Conservation (phyloP, 2,113 vertebrate genomes). For the Cololabis saira region DNA sequence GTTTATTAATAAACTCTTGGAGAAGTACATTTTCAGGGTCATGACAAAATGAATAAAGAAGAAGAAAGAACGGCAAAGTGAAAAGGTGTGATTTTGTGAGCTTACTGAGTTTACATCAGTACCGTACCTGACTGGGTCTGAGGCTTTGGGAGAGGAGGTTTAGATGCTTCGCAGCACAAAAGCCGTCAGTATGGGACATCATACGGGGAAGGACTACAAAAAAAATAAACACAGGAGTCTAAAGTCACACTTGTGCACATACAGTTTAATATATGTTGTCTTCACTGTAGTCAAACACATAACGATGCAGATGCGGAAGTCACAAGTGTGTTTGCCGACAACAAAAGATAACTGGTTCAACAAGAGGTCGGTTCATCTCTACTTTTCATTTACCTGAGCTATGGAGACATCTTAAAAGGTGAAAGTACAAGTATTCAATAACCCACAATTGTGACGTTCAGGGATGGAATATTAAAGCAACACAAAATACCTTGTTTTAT, state of each 20-base stretch:
- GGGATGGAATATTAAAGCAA: not conserved
- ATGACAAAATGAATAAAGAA: not conserved
- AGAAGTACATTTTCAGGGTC: too few relatives aligned
- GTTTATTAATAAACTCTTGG: not conserved
- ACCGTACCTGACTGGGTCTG: slow-evolving; percentile 54
- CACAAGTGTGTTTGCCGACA: too few relatives aligned
- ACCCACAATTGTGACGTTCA: not conserved
- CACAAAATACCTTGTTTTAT: too few relatives aligned
- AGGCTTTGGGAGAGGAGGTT: slow-evolving; percentile 56
- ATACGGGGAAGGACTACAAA: slow-evolving; percentile 55
- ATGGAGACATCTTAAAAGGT: not conserved
- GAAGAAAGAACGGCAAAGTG: not conserved
- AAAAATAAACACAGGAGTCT: slow-evolving; percentile 22
- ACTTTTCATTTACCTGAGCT: not conserved
- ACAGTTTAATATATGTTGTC: not conserved
- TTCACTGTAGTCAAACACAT: not conserved
- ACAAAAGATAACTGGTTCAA: slow-evolving; percentile 8
- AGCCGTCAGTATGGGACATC: slow-evolving; percentile 43
- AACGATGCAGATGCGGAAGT: not conserved
- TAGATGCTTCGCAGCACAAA: slow-evolving; percentile 72
- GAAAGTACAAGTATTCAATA: slow-evolving; percentile 8
- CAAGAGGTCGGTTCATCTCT: not conserved
- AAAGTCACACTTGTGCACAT: not conserved
- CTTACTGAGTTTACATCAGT: not conserved
- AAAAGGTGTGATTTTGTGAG: not conserved